Evolutionary conservation across 2,113 vertebrate genomes (phyloP).

Genomic region (Varanus komodoensis): DNA sequence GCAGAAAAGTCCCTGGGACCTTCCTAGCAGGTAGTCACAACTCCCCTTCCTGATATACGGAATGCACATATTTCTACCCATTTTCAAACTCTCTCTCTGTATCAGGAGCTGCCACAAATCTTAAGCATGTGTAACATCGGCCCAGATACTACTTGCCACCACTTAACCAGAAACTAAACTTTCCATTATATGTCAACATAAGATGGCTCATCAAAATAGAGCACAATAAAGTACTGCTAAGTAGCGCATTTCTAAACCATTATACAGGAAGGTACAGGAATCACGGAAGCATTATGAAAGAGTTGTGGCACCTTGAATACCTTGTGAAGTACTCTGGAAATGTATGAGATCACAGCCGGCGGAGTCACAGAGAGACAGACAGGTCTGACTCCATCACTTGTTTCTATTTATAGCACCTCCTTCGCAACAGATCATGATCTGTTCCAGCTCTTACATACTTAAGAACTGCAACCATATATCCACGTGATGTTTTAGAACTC

Average conservation of each 20-base stretch:
- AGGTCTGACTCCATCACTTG: slow-evolving; percentile 1
- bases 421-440: slow-evolving; percentile 13
- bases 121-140: neutral
- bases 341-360: neutral
- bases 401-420: slow-evolving; percentile 7
- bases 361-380: neutral
- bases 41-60: neutral
- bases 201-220: neutral
- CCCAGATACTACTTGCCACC: neutral
- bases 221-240: neutral
- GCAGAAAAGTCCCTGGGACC: neutral
- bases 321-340: neutral
- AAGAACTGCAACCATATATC: neutral
- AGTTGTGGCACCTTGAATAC: neutral
- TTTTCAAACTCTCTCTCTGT: neutral
- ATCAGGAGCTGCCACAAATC: neutral
- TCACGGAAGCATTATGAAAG: neutral
- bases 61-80: neutral
- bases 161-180: accelerated
- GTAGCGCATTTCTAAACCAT: neutral
- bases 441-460: neutral
- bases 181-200: neutral
- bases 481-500: neutral
- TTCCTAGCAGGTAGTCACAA: neutral
- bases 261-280: neutral